Percentiles rank a stretch among this genome's conserved stretches.
phyloP scores from a whole-genome alignment of 2,113 vertebrate species.

The Tragelaphus scriptus region DNA sequence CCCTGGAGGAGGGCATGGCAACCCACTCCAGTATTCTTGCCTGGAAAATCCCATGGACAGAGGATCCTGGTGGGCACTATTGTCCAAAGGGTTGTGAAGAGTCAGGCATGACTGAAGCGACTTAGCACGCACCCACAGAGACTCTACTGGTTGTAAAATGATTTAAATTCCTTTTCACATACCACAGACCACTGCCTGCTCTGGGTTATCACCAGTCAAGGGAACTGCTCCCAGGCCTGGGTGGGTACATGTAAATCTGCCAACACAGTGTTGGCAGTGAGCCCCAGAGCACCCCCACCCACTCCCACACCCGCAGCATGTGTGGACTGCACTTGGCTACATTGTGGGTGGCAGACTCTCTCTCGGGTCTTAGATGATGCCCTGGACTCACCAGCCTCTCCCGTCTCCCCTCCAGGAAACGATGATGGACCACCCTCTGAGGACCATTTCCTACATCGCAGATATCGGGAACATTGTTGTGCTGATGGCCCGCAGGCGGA shows the following conservation, averaged over 20 bases:
- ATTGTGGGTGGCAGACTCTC: background rate
- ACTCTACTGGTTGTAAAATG: background rate
- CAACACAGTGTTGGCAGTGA: background rate
- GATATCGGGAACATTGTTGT: constrained; percentile 98
- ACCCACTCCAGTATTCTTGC: background rate
- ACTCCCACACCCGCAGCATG: fast-evolving
- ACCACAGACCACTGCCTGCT: background rate
- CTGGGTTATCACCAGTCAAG: background rate
- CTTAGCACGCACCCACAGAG: background rate
- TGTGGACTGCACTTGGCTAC: background rate
- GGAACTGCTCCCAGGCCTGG: background rate
- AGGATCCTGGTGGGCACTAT: background rate
- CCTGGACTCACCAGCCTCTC: background rate
- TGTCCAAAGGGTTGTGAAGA: background rate
- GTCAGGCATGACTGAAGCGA: background rate
- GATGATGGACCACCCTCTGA: constrained; percentile 97
- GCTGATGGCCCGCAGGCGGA: constrained; percentile 93
- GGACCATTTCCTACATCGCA: constrained; percentile 97
- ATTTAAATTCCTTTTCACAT: background rate
- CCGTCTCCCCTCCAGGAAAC: constrained; percentile 83
- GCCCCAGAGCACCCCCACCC: background rate
- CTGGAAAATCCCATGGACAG: background rate
- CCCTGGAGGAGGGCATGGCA: background rate
- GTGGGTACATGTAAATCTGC: background rate
- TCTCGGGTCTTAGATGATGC: background rate